These are phyloP conservation scores for Phyllopteryx taeniolatus DNA, from an alignment of 2,113 vertebrate genomes.

Conservation along the genomic window DNA sequence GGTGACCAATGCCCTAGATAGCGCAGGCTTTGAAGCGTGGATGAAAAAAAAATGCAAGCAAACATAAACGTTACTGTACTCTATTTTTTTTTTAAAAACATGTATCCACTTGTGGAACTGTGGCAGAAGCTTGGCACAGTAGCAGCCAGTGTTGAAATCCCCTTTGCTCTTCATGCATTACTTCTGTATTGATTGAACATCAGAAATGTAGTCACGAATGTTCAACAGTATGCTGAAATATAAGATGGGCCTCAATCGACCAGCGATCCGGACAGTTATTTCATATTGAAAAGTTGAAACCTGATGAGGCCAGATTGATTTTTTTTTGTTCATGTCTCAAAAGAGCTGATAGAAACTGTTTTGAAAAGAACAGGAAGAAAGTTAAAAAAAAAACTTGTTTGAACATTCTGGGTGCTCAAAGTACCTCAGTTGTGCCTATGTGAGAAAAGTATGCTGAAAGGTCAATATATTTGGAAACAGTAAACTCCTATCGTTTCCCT, in stretches of 20 bases:
- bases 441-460: neutral
- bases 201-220: slow-evolving; percentile 17
- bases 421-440: slow-evolving; percentile 9
- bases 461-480: slow-evolving; percentile 2
- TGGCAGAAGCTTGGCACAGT: neutral
- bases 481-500: slow-evolving; percentile 19
- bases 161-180: slow-evolving; percentile 7
- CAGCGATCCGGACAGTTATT: slow-evolving; percentile 9
- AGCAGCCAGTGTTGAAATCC: slow-evolving; percentile 9
- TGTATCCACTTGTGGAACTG: slow-evolving; percentile 26
- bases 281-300: slow-evolving; percentile 8
- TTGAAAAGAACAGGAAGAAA: neutral
- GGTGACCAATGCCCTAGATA: slow-evolving; percentile 73
- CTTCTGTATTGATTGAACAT: slow-evolving; percentile 8
- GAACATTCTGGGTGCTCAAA: neutral
- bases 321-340: neutral
- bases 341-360: slow-evolving; percentile 1
- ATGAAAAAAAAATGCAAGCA: slow-evolving; percentile 49
- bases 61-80: slow-evolving; percentile 32
- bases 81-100: slow-evolving; percentile 42
- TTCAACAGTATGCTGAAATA: slow-evolving; percentile 14
- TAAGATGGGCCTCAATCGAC: slow-evolving; percentile 13
- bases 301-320: neutral
- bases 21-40: slow-evolving; percentile 39
- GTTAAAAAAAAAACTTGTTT: neutral